These are phyloP conservation scores for Mustelus asterias DNA, from an alignment of 2,113 vertebrate species.

Conservation along the genomic window DNA sequence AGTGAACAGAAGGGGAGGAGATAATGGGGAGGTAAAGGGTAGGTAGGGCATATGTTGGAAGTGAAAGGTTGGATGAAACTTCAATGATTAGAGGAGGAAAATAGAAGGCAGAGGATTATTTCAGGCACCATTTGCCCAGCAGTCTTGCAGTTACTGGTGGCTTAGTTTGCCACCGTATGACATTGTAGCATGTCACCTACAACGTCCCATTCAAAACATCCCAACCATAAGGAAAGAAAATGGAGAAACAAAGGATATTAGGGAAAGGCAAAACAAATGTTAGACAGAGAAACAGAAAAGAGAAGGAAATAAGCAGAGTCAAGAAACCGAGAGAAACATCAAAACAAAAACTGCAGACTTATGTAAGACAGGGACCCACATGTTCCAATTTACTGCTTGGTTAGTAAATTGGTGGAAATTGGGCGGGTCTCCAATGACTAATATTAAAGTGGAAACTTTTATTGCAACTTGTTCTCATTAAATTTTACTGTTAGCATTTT, in stretches of 20 bases:
- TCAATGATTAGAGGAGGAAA: background rate
- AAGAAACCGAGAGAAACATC: background rate
- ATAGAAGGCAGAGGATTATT: background rate
- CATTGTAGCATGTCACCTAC: background rate
- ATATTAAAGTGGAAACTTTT: conserved; percentile 16
- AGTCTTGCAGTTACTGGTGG: background rate
- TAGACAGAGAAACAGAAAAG: background rate
- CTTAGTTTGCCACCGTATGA: background rate
- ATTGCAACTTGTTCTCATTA: background rate
- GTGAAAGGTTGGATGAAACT: background rate
- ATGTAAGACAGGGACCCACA: background rate
- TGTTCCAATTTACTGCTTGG: background rate
- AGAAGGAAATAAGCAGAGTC: background rate
- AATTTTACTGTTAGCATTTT: background rate
- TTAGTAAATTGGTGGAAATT: background rate
- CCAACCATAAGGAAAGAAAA: background rate
- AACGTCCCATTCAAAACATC: background rate
- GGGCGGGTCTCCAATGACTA: background rate
- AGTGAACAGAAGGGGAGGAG: background rate
- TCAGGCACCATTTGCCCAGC: background rate
- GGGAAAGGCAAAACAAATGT: background rate
- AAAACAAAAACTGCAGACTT: background rate
- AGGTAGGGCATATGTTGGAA: background rate
- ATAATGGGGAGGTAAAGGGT: background rate
- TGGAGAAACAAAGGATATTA: too few relatives aligned